Percentiles rank a stretch among this genome's conserved stretches.
These are phyloP conservation scores for Lampris incognitus DNA, from an alignment of 2,113 vertebrate genomes.

Conservation along the genomic window DNA sequence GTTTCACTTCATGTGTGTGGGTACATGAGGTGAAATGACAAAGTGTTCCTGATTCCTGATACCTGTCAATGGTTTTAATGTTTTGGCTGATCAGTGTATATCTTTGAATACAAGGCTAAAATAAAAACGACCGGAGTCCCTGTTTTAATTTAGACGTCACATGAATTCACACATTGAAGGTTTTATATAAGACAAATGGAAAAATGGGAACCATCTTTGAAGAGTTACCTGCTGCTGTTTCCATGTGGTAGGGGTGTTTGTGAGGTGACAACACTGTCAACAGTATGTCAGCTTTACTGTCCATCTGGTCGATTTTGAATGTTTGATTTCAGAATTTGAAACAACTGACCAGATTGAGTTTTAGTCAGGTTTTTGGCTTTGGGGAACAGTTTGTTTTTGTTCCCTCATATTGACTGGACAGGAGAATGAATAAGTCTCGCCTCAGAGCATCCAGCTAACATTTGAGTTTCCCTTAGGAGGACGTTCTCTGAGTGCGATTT, in stretches of 20 bases:
- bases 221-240: constrained; percentile 48
- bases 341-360: constrained; percentile 25
- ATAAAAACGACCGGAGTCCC: too few species aligned
- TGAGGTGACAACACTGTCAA: constrained; percentile 40
- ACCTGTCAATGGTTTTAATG: too few species aligned
- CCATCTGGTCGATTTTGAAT: constrained; percentile 56
- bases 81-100: too few species aligned
- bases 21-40: too few species aligned
- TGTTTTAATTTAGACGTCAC: background rate
- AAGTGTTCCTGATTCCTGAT: too few species aligned
- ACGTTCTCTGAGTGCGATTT: background rate
- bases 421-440: background rate
- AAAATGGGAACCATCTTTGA: constrained; percentile 47
- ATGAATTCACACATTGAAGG: constrained; percentile 12
- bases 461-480: constrained; percentile 7
- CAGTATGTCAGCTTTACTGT: constrained; percentile 60
- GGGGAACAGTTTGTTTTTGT: background rate
- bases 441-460: constrained; percentile 44
- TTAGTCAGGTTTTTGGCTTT: background rate
- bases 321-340: constrained; percentile 41
- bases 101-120: too few species aligned
- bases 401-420: background rate
- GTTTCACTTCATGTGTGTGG: too few species aligned
- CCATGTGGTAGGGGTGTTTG: constrained; percentile 55
- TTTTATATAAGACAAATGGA: constrained; percentile 14